phyloP scores from a whole-genome alignment of 2,797 vertebrate genomes.

The Fistularia tabacaria region DNA sequence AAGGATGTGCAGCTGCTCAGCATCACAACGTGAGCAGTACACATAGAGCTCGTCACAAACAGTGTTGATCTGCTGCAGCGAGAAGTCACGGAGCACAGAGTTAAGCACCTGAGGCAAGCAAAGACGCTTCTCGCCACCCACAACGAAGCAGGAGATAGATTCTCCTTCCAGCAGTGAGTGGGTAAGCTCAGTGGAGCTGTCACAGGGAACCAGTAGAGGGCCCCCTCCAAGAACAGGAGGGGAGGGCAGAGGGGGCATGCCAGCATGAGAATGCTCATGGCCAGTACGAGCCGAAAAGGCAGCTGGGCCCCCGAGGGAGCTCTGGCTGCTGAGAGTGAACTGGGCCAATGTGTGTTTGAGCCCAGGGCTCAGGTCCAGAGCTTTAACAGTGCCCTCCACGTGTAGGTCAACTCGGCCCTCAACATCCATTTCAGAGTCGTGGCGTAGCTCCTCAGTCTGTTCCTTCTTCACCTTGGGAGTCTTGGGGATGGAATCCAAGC shows the following conservation, averaged over 20 bases:
- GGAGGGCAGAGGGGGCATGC: slow-evolving; percentile 86
- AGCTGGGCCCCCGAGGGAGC: slow-evolving; percentile 93
- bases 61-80: slow-evolving; percentile 95
- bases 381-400: slow-evolving; percentile 74
- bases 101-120: slow-evolving; percentile 97
- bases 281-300: slow-evolving; percentile 92
- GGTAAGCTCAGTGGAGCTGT: slow-evolving; percentile 96
- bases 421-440: slow-evolving; percentile 63
- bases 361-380: slow-evolving; percentile 91
- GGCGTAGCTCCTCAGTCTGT: slow-evolving; percentile 73
- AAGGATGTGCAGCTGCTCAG: slow-evolving; percentile 94
- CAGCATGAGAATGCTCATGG: slow-evolving; percentile 81
- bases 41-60: slow-evolving; percentile 97
- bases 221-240: slow-evolving; percentile 89
- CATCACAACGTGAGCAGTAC: slow-evolving; percentile 94
- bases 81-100: slow-evolving; percentile 95
- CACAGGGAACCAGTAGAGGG: slow-evolving; percentile 91
- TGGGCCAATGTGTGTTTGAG: slow-evolving; percentile 96
- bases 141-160: slow-evolving; percentile 95
- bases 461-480: slow-evolving; percentile 89
- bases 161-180: slow-evolving; percentile 93
- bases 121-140: slow-evolving; percentile 95
- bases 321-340: slow-evolving; percentile 97
- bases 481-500: slow-evolving; percentile 75
- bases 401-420: slow-evolving; percentile 75